Evolutionary conservation across 2,113 vertebrate species (phyloP).

Genomic region (Alligator mississippiensis): DNA sequence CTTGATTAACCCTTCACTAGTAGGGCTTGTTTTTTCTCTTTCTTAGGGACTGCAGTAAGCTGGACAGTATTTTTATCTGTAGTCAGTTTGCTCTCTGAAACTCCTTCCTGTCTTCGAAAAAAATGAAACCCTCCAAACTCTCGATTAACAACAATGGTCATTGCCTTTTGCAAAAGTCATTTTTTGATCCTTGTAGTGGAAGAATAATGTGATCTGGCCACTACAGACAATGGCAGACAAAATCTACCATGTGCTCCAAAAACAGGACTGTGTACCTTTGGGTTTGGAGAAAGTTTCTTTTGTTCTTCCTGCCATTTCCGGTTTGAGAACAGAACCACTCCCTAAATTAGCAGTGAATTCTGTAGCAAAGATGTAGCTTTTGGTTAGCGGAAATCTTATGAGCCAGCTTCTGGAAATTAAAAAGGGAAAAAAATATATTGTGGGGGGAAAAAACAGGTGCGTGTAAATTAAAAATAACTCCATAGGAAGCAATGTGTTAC

Average conservation of each 20-base stretch:
- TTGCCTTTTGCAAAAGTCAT: neutral
- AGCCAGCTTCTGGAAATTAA: conserved; percentile 9
- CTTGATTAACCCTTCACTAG: neutral
- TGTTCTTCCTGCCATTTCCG: neutral
- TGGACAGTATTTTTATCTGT: neutral
- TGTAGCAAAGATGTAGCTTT: neutral
- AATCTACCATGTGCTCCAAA: neutral
- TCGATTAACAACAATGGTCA: neutral
- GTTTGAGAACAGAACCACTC: conserved; percentile 1
- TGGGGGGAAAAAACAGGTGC: neutral
- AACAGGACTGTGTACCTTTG: conserved; percentile 53
- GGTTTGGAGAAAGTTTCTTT: conserved; percentile 34
- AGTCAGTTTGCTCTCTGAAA: neutral
- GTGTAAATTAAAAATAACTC: neutral
- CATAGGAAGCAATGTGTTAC: neutral
- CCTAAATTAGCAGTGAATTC: neutral
- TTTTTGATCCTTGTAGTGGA: neutral
- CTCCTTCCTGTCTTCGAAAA: neutral
- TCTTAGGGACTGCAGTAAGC: neutral
- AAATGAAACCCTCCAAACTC: neutral
- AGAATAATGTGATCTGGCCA: neutral
- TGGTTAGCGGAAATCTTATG: conserved; percentile 2
- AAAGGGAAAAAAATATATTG: neutral
- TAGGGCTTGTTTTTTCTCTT: neutral
- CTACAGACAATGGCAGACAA: neutral